phyloP scores from a whole-genome alignment of 2,797 vertebrate genomes.

The Orientallactaga sibirica region DNA sequence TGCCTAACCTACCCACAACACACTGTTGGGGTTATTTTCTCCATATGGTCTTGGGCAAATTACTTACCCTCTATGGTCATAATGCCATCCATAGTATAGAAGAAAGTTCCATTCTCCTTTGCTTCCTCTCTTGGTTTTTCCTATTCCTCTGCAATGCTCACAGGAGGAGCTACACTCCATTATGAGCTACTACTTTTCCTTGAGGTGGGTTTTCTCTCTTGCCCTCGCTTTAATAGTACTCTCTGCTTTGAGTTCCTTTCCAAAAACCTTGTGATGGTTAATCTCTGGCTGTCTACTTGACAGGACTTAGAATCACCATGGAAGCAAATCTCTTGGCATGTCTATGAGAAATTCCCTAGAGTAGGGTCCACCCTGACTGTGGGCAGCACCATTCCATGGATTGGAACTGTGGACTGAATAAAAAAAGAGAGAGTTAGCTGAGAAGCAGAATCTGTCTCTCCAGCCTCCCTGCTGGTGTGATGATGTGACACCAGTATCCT shows the following conservation, averaged over 20 bases:
- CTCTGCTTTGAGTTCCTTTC: slow-evolving; percentile 3
- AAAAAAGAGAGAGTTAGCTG: too few species aligned
- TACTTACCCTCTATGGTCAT: not conserved
- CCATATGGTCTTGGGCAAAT: not conserved
- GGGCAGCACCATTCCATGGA: too few species aligned
- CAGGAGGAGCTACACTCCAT: not conserved
- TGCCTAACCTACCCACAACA: not conserved
- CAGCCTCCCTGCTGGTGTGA: not conserved
- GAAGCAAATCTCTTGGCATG: too few species aligned
- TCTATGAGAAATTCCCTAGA: too few species aligned
- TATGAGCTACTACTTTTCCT: not conserved
- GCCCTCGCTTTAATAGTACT: not conserved
- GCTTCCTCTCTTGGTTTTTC: not conserved
- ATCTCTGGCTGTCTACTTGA: too few species aligned
- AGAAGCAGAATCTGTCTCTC: too few species aligned
- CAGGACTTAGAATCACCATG: too few species aligned
- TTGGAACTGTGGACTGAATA: too few species aligned
- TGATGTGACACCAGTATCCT: too few species aligned
- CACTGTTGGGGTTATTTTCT: not conserved
- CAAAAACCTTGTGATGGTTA: not conserved
- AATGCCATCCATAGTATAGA: not conserved
- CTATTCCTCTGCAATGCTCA: not conserved
- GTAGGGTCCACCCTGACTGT: too few species aligned
- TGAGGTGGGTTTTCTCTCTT: not conserved
- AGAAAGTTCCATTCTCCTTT: not conserved